phyloP scores from a whole-genome alignment of 2,888 invertebrate species.

The Cylloceria caligata region DNA sequence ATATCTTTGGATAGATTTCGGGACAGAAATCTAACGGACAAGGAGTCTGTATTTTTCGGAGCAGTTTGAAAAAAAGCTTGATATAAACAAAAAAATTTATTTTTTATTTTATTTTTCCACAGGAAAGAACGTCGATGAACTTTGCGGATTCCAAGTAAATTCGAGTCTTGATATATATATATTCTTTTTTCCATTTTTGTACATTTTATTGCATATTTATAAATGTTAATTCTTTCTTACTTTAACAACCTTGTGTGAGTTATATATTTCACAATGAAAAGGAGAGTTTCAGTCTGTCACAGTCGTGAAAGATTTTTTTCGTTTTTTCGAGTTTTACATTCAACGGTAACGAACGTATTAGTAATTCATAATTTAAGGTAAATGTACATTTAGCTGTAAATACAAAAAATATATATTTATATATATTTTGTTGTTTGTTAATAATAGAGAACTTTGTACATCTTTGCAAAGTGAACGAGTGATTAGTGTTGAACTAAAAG shows the following conservation, averaged over 20 bases:
- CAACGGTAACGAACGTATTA: constrained; percentile 27
- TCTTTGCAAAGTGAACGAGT: constrained; percentile 48
- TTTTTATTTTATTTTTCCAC: too few species aligned
- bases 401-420: constrained; percentile 56
- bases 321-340: constrained; percentile 15
- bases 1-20: constrained; percentile 85
- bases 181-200: constrained; percentile 53
- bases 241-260: constrained; percentile 64
- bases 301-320: constrained; percentile 23
- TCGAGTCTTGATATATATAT: constrained; percentile 19
- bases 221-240: constrained; percentile 46
- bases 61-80: constrained; percentile 53
- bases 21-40: constrained; percentile 66
- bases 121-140: neutral
- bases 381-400: constrained; percentile 57
- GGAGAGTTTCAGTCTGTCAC: constrained; percentile 31
- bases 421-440: constrained; percentile 40
- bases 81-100: too few species aligned
- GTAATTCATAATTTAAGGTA: constrained; percentile 16
- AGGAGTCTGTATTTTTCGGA: constrained; percentile 69
- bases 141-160: neutral
- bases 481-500: constrained; percentile 13
- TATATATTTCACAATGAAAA: constrained; percentile 51
- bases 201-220: constrained; percentile 54
- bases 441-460: constrained; percentile 36